These are phyloP conservation scores for Adelognathus sp. DNA, from an alignment of 2,888 invertebrate genomes.

Conservation along the genomic window DNA sequence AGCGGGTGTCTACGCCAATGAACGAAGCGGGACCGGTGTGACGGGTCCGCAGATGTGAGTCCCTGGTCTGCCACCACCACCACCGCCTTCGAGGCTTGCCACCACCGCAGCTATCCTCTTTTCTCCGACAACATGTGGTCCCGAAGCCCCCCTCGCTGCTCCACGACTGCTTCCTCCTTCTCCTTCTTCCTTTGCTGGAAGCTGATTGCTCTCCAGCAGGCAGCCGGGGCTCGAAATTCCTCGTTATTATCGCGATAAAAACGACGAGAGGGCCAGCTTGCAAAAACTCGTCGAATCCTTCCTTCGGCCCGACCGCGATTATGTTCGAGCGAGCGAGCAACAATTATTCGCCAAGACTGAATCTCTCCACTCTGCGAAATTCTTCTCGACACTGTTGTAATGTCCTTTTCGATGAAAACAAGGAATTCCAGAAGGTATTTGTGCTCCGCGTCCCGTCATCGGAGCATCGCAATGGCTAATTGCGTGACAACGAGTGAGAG, in stretches of 20 bases:
- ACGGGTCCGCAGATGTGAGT: constrained; percentile 76
- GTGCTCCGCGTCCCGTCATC: constrained; percentile 1
- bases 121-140: constrained; percentile 73
- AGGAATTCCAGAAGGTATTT: background rate
- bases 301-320: background rate
- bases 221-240: constrained; percentile 49
- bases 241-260: constrained; percentile 51
- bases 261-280: constrained; percentile 12
- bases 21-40: constrained; percentile 78
- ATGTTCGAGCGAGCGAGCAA: background rate
- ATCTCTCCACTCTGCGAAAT: constrained; percentile 11
- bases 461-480: background rate
- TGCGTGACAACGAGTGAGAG: constrained; percentile 8
- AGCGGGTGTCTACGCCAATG: constrained; percentile 72
- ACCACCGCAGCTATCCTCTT: constrained; percentile 52
- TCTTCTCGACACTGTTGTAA: background rate
- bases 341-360: constrained; percentile 33
- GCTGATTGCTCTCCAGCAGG: constrained; percentile 66
- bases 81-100: constrained; percentile 50
- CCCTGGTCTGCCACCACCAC: constrained; percentile 43
- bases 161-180: constrained; percentile 10
- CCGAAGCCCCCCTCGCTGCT: constrained; percentile 45
- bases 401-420: constrained; percentile 15
- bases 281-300: constrained; percentile 42
- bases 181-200: constrained; percentile 44